Base-by-base conservation (phyloP, 2,113 vertebrate species). In the Bos indicus region DNA sequence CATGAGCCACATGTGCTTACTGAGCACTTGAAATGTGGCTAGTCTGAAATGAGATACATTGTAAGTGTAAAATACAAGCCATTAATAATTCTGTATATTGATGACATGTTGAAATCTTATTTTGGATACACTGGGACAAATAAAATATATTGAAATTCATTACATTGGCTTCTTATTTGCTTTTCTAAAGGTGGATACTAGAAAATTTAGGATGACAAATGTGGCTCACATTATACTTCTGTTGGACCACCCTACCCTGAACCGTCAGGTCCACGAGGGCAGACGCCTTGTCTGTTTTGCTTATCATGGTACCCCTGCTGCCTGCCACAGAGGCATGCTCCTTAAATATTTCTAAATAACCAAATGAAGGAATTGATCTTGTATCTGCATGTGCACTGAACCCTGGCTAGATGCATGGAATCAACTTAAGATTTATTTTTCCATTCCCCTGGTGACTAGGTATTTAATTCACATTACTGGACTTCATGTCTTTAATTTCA, bases 401-500 rank as follows among this genome's bases (percentile, higher is more conserved):
- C 25, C 7, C 7, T 96, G 64, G 3, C 23, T 90, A 59, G 48
- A 96, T 33, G 1, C 28, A 19, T 77, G 23, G 48, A 67, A 67
- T 88, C 40, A 84, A 92, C 59, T 82, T 85, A 77, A 71, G n/a
- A 81, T 92, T 94, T 94, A 78, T 94, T 91, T 96, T 93, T 88
- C 77, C 17, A 84, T 90, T 88, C 26, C 12, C 85, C 54, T 94
- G 54, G 8, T 80, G 51, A 91, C 4, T 64, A 28, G 9, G 30
- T 60, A 92, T 94, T 97, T 92, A 88, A 97, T 91, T 86, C 56
- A 96, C 12, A 93, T 95, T 90, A 88, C 25, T 94, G 26, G 78
- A 86, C 93, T 96, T 96, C 60, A 82, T 57, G 56, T 88, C 90
- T 92, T 95, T 91, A 94, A 90, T 97, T 92, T 95, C 56, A 57